A percentile compares a stretch with the other conserved stretches of the same genome.
These are phyloP conservation scores for Myanophis thanlyinensis DNA, from an alignment of 2,113 vertebrate species.

Conservation along the genomic window DNA sequence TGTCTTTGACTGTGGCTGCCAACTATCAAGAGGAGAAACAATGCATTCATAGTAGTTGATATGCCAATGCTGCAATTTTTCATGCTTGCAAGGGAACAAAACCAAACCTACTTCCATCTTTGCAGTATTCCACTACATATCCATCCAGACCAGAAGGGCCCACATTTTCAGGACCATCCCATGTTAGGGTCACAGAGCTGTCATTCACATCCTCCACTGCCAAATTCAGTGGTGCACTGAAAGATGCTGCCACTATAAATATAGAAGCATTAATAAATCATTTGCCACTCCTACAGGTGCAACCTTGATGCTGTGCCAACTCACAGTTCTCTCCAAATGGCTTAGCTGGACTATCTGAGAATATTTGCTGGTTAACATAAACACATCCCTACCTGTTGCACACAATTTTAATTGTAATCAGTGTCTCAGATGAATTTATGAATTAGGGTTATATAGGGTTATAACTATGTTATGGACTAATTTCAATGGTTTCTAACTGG, in stretches of 20 bases:
- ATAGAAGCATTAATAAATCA: neutral
- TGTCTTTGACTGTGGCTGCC: neutral
- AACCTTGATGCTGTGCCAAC: neutral
- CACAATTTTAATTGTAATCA: neutral
- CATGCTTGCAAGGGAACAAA: fast-evolving
- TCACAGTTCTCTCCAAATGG: neutral
- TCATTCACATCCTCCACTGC: slow-evolving; percentile 81
- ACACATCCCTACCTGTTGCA: neutral
- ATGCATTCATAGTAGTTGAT: neutral
- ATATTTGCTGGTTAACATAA: neutral
- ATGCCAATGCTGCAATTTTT: neutral
- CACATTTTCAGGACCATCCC: slow-evolving; percentile 77
- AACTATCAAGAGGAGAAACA: neutral
- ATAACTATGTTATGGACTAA: neutral
- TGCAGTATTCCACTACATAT: slow-evolving; percentile 83
- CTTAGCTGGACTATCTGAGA: neutral
- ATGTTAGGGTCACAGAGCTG: slow-evolving; percentile 80
- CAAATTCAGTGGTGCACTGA: slow-evolving; percentile 78
- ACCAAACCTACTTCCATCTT: slow-evolving; percentile 83
- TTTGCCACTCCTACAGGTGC: neutral
- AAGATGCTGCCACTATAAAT: slow-evolving; percentile 71
- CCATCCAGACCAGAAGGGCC: slow-evolving; percentile 78
- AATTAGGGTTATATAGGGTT: no score
- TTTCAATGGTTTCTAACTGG: neutral
- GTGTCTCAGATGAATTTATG: neutral